Conservation (phyloP, 2,888 invertebrate species). For the Heliothis peltigera region DNA sequence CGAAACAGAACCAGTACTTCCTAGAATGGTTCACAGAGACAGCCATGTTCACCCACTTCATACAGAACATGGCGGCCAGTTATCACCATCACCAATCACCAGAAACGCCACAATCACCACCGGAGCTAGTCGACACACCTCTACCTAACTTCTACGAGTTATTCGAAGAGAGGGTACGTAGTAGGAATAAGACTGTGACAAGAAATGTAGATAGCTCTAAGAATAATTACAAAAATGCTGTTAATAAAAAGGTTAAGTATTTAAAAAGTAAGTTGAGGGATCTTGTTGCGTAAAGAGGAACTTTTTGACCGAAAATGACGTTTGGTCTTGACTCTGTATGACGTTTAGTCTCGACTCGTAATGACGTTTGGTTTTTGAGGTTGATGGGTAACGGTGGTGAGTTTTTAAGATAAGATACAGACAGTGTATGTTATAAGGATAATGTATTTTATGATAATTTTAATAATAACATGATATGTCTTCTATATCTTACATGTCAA, state of each 20-base stretch:
- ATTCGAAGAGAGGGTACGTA: conserved; percentile 77
- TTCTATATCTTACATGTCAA: no score
- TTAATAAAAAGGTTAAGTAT: conserved; percentile 83
- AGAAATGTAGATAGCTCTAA: conserved; percentile 70
- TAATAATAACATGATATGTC: no score
- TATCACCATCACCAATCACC: conserved; percentile 41
- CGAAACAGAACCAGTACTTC: conserved; percentile 93
- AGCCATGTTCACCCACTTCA: conserved; percentile 95
- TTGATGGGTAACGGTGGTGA: no score
- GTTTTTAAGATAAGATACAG: no score
- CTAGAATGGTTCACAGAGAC: conserved; percentile 97
- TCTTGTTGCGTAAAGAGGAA: conserved; percentile 74
- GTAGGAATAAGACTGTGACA: conserved; percentile 62
- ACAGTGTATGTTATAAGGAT: no score
- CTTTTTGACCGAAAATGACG: not conserved
- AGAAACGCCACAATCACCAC: conserved; percentile 24
- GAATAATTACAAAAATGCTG: conserved; percentile 81
- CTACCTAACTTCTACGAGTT: conserved; percentile 84
- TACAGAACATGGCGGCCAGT: conserved; percentile 86
- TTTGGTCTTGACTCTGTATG: not conserved
- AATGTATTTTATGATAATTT: no score
- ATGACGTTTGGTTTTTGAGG: not conserved
- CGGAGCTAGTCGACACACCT: conserved; percentile 78
- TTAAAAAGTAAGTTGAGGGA: conserved; percentile 83
- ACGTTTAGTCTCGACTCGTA: not conserved